phyloP scores from a whole-genome alignment of 2,888 invertebrate genomes.

The Piscicola geometra region DNA sequence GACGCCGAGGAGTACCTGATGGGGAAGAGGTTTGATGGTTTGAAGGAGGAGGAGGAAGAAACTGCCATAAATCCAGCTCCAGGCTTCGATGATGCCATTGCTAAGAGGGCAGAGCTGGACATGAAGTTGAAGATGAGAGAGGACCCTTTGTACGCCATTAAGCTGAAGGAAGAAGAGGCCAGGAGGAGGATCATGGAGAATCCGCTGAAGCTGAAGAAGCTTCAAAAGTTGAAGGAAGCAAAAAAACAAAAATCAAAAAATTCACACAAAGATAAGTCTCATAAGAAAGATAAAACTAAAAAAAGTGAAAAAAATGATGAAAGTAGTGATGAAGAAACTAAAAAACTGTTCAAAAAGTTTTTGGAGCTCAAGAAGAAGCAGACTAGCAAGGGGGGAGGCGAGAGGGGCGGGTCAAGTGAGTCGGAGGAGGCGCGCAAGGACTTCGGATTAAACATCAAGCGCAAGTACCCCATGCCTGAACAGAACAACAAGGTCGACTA shows the following conservation, averaged over 20 bases:
- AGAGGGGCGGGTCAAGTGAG: conserved; percentile 26
- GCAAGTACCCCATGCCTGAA: neutral
- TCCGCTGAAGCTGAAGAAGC: conserved; percentile 80
- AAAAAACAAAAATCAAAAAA: neutral
- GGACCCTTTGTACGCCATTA: conserved; percentile 84
- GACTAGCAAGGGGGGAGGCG: neutral
- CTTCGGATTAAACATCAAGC: conserved; percentile 45
- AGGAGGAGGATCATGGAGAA: conserved; percentile 79
- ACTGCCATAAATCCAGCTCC: conserved; percentile 45
- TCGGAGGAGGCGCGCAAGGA: conserved; percentile 57
- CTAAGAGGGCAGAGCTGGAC: conserved; percentile 64
- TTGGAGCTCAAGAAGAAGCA: neutral
- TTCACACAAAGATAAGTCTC: conserved; percentile 6
- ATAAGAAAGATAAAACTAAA: neutral
- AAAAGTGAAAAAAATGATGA: conserved; percentile 1
- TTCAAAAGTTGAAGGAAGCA: conserved; percentile 65
- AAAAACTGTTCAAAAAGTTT: conserved; percentile 50
- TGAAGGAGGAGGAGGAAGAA: neutral
- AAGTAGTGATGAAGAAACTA: conserved; percentile 41
- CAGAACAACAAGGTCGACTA: conserved; percentile 2
- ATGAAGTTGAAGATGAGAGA: conserved; percentile 82
- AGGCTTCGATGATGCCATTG: conserved; percentile 51
- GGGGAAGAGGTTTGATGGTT: conserved; percentile 61
- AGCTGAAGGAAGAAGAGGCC: conserved; percentile 76
- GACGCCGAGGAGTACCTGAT: conserved; percentile 83